These are phyloP conservation scores for Strigamia maritima DNA, from an alignment of 2,888 invertebrate genomes.

Conservation along the genomic window DNA sequence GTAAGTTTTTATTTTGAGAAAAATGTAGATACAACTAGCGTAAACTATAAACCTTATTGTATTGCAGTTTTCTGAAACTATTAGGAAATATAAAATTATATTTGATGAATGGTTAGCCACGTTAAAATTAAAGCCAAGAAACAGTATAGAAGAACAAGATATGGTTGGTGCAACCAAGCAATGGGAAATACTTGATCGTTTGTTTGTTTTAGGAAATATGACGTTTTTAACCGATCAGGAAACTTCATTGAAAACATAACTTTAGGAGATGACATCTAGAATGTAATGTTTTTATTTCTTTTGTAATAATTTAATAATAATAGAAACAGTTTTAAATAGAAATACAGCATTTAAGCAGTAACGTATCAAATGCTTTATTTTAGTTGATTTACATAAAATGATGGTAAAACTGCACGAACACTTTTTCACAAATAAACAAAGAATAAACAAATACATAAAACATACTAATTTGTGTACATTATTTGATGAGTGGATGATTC, in stretches of 20 bases:
- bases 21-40: neutral
- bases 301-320: too few species aligned
- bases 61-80: neutral
- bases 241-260: neutral
- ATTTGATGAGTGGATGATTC: neutral
- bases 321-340: neutral
- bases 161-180: neutral
- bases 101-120: neutral
- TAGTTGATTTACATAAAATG: neutral
- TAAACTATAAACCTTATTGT: neutral
- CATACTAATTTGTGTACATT: neutral
- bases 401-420: neutral
- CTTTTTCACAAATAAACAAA: neutral
- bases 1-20: neutral
- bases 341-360: neutral
- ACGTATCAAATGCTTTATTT: neutral
- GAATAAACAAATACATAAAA: neutral
- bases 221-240: neutral
- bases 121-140: neutral
- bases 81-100: neutral
- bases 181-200: neutral
- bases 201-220: neutral
- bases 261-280: too few species aligned
- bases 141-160: neutral
- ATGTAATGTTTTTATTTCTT: too few species aligned